These are phyloP conservation scores for Anarrhichthys ocellatus DNA, from an alignment of 2,113 vertebrate species.

Conservation along the genomic window DNA sequence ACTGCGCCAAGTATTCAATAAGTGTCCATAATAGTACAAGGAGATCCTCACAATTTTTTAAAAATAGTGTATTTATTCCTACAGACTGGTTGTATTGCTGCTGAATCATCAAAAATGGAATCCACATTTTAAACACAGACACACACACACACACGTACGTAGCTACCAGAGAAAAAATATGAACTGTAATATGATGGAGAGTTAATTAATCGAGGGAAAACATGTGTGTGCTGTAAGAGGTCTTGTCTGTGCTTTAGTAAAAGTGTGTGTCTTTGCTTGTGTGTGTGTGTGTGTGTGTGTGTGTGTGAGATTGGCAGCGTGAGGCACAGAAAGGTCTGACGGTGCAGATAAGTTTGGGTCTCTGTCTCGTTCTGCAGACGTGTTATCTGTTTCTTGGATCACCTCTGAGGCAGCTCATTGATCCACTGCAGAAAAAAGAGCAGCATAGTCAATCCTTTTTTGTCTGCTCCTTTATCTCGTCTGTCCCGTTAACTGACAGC, in stretches of 20 bases:
- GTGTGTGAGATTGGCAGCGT: background rate
- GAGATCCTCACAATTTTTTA: too few species aligned
- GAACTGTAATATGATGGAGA: background rate
- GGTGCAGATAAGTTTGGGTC: conserved; percentile 37
- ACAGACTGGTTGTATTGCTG: background rate
- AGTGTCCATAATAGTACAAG: background rate
- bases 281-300: conserved; percentile 16
- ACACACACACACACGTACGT: background rate
- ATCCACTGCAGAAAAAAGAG: conserved; percentile 16
- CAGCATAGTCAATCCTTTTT: background rate
- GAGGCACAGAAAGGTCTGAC: conserved; percentile 30
- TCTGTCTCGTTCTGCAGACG: conserved; percentile 7
- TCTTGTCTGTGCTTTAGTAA: background rate
- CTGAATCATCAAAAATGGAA: background rate
- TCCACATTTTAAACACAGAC: background rate
- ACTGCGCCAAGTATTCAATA: too few species aligned
- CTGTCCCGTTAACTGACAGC: background rate
- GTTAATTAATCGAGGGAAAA: background rate
- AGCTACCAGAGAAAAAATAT: background rate
- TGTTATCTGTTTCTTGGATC: conserved; percentile 20
- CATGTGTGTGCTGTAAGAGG: background rate
- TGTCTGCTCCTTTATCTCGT: background rate
- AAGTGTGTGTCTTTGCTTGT: background rate
- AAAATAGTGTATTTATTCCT: background rate
- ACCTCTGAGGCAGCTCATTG: conserved; percentile 21